Evolutionary conservation across 2,113 vertebrate species (phyloP), one percentile per base, ranked within the genome.

Genomic region (Thunnus thynnus): DNA sequence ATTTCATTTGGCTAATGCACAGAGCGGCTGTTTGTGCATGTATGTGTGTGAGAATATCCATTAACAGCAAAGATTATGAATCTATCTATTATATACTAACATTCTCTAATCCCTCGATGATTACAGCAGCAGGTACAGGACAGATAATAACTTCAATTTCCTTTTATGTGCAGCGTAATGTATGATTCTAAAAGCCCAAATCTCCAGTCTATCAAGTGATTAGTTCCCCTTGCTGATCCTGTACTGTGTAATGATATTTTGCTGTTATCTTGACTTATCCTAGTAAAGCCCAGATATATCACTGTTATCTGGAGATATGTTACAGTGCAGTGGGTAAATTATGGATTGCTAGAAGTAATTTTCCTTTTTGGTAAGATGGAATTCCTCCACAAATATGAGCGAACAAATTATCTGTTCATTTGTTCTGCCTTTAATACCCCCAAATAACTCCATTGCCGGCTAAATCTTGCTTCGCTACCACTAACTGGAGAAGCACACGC

Each of bases 171-270:
- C 47, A 47, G 58, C 2, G 2, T 76, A 41, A 82, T 57, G 51
- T 50, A 3, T 55, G 50, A 80, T 30, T 75, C 55, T 50, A 55
- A 76, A 78, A 80, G 56, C 18, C 7, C 18, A 64, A 79, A 64
- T 83, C 63, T 67, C 9, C n/a, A 16, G 27, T 61, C 27, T 54
- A 18, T 52, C 27, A 72, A 70, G 30, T 85, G 79, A 87, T 91
- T 91, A 79, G 82, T 80, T 80, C 48, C 77, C 30, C 52, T 68
- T 22, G 52, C 58, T 72, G 78, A 88, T 71, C 30, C 64, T 18
- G 22, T 12, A 22, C 36, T 65, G 68, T 55, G 52, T 63, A 64
- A 76, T 66, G 11, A 78, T 69, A 80, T 82, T 84, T 71, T 72
- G 63, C 64, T 68, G 41, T 58, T 72, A 79, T 86, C 68, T 68